Conservation (phyloP, 2,888 invertebrate species). For the Orchesellides sinensis region DNA sequence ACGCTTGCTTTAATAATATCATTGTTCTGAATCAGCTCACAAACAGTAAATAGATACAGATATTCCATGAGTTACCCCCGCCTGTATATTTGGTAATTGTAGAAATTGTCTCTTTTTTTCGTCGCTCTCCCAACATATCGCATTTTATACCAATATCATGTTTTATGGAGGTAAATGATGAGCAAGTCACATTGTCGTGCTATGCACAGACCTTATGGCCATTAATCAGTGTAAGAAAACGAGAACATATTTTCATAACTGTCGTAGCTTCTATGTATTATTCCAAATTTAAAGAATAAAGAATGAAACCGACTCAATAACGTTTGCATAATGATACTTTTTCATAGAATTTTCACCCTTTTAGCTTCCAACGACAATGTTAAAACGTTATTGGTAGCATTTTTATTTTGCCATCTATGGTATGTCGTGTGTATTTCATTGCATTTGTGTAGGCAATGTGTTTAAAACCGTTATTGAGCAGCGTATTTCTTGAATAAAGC, state of each 20-base stretch:
- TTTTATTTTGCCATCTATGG: not conserved
- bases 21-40: conserved; percentile 32
- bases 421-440: too few relatives aligned
- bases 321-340: conserved; percentile 48
- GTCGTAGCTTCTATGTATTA: too few relatives aligned
- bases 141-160: conserved; percentile 49
- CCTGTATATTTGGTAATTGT: conserved; percentile 22
- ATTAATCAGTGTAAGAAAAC: conserved; percentile 52
- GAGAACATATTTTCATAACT: conserved; percentile 28
- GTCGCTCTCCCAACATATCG: conserved; percentile 38
- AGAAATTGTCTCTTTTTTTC: conserved; percentile 57
- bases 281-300: too few relatives aligned
- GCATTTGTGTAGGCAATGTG: too few relatives aligned
- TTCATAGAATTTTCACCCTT: not conserved
- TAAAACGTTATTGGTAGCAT: conserved; percentile 19
- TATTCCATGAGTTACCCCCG: not conserved
- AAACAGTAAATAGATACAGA: conserved; percentile 9
- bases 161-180: not conserved
- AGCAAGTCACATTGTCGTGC: conserved; percentile 38
- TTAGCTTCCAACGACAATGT: conserved; percentile 3
- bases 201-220: conserved; percentile 44
- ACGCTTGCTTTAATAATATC: conserved; percentile 52
- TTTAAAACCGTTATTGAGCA: not conserved
- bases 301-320: conserved; percentile 17
- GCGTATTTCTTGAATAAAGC: too few relatives aligned